Percentiles rank a stretch among this genome's conserved stretches.
phyloP scores from a whole-genome alignment of 2,888 invertebrate genomes.

The Clunio marinus region DNA sequence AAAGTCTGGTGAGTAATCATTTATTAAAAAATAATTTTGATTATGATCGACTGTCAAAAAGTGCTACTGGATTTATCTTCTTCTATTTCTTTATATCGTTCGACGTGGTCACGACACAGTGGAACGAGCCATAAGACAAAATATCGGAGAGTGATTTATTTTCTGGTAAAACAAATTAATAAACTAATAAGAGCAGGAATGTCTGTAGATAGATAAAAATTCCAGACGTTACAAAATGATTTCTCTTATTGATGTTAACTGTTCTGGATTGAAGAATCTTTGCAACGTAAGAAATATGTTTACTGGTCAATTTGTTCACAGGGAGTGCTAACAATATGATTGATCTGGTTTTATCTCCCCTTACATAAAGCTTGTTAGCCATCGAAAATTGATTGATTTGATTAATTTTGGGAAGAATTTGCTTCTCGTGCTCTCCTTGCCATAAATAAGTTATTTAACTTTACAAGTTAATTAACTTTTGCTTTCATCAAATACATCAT shows the following conservation, averaged over 20 bases:
- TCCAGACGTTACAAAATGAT: neutral
- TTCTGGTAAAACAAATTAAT: conserved; percentile 22
- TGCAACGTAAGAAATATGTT: neutral
- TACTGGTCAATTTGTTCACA: conserved; percentile 9
- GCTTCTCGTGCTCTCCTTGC: neutral
- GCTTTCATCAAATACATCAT: no score
- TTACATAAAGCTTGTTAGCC: neutral
- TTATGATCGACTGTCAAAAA: conserved; percentile 40
- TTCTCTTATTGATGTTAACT: neutral
- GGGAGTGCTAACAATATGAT: conserved; percentile 26
- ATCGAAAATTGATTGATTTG: conserved; percentile 12
- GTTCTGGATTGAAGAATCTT: neutral
- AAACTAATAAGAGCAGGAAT: conserved; percentile 17
- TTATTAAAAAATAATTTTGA: conserved; percentile 38
- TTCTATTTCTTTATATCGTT: neutral
- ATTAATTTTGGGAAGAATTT: conserved; percentile 4
- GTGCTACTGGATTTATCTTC: conserved; percentile 37
- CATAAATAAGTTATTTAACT: neutral
- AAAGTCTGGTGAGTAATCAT: conserved; percentile 25
- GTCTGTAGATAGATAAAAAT: conserved; percentile 27
- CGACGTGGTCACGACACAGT: conserved; percentile 6
- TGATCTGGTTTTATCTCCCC: neutral
- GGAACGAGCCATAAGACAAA: conserved; percentile 29
- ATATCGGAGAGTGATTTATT: neutral
- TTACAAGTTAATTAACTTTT: no score